Conservation (phyloP, 2,113 vertebrate genomes). For the Setophaga petechia region DNA sequence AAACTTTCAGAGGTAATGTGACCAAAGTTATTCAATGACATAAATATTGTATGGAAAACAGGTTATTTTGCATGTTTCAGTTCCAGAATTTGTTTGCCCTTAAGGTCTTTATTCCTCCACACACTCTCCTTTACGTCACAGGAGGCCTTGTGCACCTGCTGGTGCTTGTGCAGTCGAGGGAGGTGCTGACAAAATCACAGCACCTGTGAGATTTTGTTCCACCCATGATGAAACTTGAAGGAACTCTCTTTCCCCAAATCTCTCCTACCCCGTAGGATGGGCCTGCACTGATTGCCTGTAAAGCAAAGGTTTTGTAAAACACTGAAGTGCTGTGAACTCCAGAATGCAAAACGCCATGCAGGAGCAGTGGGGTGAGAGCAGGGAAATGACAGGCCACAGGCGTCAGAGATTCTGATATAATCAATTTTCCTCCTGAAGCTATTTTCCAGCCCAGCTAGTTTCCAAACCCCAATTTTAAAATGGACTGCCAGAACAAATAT, state of each 20-base stretch:
- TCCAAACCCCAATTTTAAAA: conserved; percentile 28
- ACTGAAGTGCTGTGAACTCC: neutral
- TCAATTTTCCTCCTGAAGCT: conserved; percentile 42
- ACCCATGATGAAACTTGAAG: neutral
- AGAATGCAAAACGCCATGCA: neutral
- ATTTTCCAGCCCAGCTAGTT: conserved; percentile 54
- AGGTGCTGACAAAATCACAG: neutral
- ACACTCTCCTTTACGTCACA: neutral
- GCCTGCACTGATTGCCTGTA: neutral
- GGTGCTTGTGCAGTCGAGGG: neutral
- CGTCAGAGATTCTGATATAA: neutral
- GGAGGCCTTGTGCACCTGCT: neutral
- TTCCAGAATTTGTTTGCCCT: neutral
- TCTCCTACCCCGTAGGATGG: neutral
- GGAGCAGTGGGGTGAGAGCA: neutral
- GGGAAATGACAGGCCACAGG: neutral
- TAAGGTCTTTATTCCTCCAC: neutral
- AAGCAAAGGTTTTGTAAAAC: neutral
- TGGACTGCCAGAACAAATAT: conserved; percentile 10
- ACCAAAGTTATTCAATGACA: neutral
- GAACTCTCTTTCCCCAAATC: neutral
- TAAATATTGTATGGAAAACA: neutral
- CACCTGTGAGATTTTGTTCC: no score
- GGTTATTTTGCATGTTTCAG: neutral
- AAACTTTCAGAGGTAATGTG: conserved; percentile 91